Conservation (phyloP, 2,113 vertebrate genomes). For the Arizona elegans region DNA sequence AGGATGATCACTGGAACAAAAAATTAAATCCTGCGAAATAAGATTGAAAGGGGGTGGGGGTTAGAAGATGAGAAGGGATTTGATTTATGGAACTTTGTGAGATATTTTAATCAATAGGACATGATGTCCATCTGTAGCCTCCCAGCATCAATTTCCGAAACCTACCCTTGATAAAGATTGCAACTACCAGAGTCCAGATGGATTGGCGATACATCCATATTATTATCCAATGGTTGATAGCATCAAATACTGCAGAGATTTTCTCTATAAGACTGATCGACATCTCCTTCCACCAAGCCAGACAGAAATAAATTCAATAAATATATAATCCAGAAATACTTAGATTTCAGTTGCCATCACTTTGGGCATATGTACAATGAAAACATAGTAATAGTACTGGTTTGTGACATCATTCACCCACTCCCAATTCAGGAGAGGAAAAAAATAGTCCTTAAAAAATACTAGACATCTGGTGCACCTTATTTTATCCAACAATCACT, state of each 20-base stretch:
- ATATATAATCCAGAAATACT: neutral
- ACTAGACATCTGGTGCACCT: neutral
- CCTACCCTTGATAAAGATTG: neutral
- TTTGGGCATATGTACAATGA: neutral
- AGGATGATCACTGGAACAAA: neutral
- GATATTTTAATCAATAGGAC: neutral
- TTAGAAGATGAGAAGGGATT: neutral
- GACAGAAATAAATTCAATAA: neutral
- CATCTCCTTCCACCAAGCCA: neutral
- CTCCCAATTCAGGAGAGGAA: neutral
- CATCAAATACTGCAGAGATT: neutral
- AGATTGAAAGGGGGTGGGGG: neutral
- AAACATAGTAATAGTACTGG: neutral
- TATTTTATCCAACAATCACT: neutral
- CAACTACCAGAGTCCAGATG: neutral
- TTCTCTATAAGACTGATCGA: neutral
- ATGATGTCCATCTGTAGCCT: neutral
- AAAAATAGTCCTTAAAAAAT: neutral
- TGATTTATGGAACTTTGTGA: neutral
- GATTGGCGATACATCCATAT: neutral
- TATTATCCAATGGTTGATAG: neutral
- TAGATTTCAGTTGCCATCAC: neutral
- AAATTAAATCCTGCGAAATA: neutral
- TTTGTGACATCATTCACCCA: slow-evolving; percentile 32
- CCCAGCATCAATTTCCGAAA: neutral